Percentiles rank a stretch among this genome's conserved stretches.
phyloP scores from a whole-genome alignment of 2,888 invertebrate genomes.

The Horisme vitalbata region DNA sequence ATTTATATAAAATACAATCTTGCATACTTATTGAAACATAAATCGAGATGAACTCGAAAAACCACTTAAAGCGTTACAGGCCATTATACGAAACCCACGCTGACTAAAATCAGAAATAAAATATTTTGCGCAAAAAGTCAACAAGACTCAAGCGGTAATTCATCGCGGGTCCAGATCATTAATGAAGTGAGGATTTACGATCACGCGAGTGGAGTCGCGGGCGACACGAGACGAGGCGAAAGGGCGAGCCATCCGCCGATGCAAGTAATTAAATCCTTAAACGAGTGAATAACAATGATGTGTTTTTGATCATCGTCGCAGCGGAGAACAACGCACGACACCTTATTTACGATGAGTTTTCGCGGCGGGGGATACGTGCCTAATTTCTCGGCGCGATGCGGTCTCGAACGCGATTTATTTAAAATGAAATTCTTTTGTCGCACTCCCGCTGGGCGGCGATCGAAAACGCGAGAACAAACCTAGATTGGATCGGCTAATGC shows the following conservation, averaged over 20 bases:
- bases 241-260: conserved; percentile 58
- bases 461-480: conserved; percentile 68
- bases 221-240: conserved; percentile 41
- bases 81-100: conserved; percentile 69
- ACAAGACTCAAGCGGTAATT: conserved; percentile 73
- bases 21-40: conserved; percentile 68
- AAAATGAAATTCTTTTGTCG: conserved; percentile 75
- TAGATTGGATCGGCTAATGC: conserved; percentile 64
- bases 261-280: conserved; percentile 80
- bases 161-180: conserved; percentile 73
- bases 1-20: conserved; percentile 58
- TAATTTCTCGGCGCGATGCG: conserved; percentile 78
- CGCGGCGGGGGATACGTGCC: conserved; percentile 78
- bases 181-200: conserved; percentile 77
- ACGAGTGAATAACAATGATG: conserved; percentile 79
- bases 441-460: conserved; percentile 72
- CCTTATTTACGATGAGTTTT: conserved; percentile 78
- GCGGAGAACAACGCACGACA: conserved; percentile 62
- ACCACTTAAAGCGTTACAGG: conserved; percentile 69
- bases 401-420: conserved; percentile 80
- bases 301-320: conserved; percentile 65
- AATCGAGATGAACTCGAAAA: conserved; percentile 71
- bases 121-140: conserved; percentile 68
- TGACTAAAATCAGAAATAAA: conserved; percentile 64
- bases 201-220: conserved; percentile 56